Percentiles rank a stretch among this genome's conserved stretches.
Conservation (phyloP, 2,113 vertebrate species). For the Ciconia stormi region DNA sequence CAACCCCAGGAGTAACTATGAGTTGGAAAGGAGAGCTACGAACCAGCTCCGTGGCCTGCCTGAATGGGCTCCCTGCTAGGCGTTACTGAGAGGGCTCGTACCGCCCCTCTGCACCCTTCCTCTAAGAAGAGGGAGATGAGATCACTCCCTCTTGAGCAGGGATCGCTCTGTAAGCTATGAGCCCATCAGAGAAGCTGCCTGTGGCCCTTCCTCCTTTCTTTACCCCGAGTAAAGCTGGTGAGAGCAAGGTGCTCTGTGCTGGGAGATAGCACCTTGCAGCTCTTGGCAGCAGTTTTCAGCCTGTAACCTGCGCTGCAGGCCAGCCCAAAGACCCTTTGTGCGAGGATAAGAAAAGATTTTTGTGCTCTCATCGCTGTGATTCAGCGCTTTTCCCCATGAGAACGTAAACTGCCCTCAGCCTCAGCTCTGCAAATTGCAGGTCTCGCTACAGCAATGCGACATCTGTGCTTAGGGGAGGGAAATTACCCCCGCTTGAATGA, state of each 20-base stretch:
- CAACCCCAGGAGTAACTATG: background rate
- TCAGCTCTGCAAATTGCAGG: background rate
- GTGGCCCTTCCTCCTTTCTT: background rate
- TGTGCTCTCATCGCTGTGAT: background rate
- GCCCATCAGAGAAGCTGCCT: background rate
- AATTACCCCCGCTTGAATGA: fast-evolving
- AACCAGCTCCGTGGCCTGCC: background rate
- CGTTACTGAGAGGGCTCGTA: background rate
- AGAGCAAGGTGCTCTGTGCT: background rate
- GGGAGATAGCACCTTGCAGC: background rate
- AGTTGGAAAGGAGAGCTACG: background rate
- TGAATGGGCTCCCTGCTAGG: background rate
- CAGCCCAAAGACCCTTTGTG: background rate
- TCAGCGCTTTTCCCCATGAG: background rate
- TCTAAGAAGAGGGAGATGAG: background rate
- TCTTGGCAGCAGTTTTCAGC: background rate
- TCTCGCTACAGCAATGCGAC: background rate
- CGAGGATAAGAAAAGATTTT: background rate
- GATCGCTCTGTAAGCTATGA: fast-evolving
- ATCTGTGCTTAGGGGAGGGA: background rate
- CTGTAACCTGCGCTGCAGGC: background rate
- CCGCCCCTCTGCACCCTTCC: background rate
- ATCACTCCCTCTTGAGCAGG: background rate
- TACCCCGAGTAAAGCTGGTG: background rate
- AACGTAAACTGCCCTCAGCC: background rate